Evolutionary conservation across 2,113 vertebrate species (phyloP), one percentile per base, ranked within the genome.

Genomic region (Anoura caudifer): DNA sequence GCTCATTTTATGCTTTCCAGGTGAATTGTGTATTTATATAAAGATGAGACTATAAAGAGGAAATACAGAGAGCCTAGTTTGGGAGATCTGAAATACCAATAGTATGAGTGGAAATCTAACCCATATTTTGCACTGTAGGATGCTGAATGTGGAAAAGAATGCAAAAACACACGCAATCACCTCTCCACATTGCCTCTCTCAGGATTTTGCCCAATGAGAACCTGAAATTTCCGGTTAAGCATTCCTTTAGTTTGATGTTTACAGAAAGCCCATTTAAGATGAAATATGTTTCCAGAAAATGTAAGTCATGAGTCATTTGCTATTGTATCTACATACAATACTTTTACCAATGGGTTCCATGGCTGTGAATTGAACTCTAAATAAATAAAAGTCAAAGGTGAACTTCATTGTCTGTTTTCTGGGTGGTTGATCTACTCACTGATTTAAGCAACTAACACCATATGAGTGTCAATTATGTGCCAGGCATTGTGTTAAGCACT

Each of bases 321-420:
- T 96, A 50, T 13, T 90, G 38, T 38, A 90, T 87, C 31, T 72
- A 76, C 41, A 41, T 43, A 31, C 16, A 87, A 4, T 84, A 43
- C 36, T 76, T 88, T 83, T 67, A 17, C 31, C 43, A 82, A 28
- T 54, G 89, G 43, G 4, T 89, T 93, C 8, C 93, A 47, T 72
- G 65, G 8, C 19, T 24, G 14, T 76, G 50, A 93, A 76, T 59
- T 93, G 52, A 92, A 97, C 52, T 89, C 28, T 14, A 81, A 90
- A 87, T 38, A 92, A 87, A 92, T 84, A 75, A 81, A 91, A 90
- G n/a, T 63, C 8, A 15, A 96, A 96, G 36, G 63, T 52, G 69
- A 93, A 45, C 24, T 70, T 77, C 45, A 17, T 75, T 89, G 22
- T 75, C 28, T 65, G 11, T 82, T 70, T 52, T 0, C 75, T 92